Base-by-base conservation (phyloP, 2,113 vertebrate species). In the Promerops cafer region DNA sequence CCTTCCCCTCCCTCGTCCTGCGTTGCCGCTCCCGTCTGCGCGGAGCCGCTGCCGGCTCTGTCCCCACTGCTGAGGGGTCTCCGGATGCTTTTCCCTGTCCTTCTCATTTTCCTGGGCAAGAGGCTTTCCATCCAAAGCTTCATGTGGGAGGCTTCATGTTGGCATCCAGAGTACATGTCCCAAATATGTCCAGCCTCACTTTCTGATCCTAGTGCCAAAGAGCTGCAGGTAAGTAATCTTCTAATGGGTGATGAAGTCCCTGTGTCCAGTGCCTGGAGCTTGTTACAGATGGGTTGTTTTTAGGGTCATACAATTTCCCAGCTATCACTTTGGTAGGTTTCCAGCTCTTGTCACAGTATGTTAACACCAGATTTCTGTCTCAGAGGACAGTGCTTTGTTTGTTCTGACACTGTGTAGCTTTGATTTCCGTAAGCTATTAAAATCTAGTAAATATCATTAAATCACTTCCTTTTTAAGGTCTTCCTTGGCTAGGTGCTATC, bases 101-200 rank as follows among this genome's bases (percentile, higher is more conserved):
- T 90, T 28, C 50, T 40, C 20, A 16, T 75, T 56, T 91, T 35
- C 61, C 85, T 71, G 56, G 83, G n/a, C 27, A 23, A 77, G 45
- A 52, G 52, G 35, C 20, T 95, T 85, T 87, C 61, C 53, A 59
- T 49, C 44, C 13, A 4, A 56, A 94, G 44, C 65, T 94, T 81
- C 17, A 0, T 40, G 56, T 66, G 47, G 33, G 68, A 87, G 76
- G 76, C 60, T 96, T 71, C 91, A 93, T 95, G 93, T 68, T 89
- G 91, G 42, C 83, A 87, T 87, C 56, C 83, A 75, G 94, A 63
- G 89, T 95, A 90, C 95, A 96, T 97, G 96, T 97, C 95, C 91
- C 96, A 96, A 2, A 66, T 70, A 96, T 97, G 96, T 70, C 68
- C 95, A 94, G 79, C 56, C 86, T 54, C 93, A 40, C 52, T 66